phyloP scores from a whole-genome alignment of 1,140 invertebrate species.

The Carposina sasakii region DNA sequence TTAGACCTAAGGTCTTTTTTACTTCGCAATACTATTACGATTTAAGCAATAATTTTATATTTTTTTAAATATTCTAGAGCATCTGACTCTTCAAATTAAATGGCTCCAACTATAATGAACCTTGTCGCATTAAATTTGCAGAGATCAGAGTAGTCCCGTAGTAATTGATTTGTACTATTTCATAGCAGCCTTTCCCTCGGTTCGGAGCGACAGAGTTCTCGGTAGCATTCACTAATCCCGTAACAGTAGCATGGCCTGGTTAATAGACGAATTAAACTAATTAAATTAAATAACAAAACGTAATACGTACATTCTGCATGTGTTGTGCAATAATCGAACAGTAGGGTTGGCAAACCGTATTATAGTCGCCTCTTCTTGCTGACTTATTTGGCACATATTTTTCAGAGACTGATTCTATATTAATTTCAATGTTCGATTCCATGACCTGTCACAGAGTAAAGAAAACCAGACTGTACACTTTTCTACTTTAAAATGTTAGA shows the following conservation, averaged over 20 bases:
- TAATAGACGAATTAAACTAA: slow-evolving; percentile 26
- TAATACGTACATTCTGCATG: slow-evolving; percentile 54
- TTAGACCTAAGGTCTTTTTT: slow-evolving; percentile 65
- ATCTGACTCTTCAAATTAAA: slow-evolving; percentile 30
- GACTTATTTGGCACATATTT: slow-evolving; percentile 34
- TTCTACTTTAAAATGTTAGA: too few relatives aligned
- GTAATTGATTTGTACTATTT: too few relatives aligned
- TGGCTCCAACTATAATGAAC: slow-evolving; percentile 18
- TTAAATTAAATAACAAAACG: slow-evolving; percentile 19
- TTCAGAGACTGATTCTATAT: slow-evolving; percentile 39
- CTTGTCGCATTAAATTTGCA: slow-evolving; percentile 21
- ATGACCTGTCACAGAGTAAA: too few relatives aligned
- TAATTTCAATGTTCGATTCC: slow-evolving; percentile 2
- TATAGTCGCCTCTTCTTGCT: slow-evolving; percentile 50
- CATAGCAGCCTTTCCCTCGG: slow-evolving; percentile 8
- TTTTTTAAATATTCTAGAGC: slow-evolving; percentile 22
- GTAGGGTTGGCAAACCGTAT: slow-evolving; percentile 40
- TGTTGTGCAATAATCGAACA: slow-evolving; percentile 65
- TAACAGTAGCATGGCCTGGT: slow-evolving; percentile 29
- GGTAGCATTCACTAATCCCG: slow-evolving; percentile 25
- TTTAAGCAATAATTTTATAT: slow-evolving; percentile 65
- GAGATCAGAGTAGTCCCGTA: slow-evolving; percentile 4
- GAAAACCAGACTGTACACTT: too few relatives aligned
- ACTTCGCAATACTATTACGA: slow-evolving; percentile 66
- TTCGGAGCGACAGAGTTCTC: slow-evolving; percentile 32